A percentile compares a stretch with the other conserved stretches of the same genome.
These are phyloP conservation scores for Drosophila subobscura DNA, from an alignment of 1,140 invertebrate species.

Conservation along the genomic window DNA sequence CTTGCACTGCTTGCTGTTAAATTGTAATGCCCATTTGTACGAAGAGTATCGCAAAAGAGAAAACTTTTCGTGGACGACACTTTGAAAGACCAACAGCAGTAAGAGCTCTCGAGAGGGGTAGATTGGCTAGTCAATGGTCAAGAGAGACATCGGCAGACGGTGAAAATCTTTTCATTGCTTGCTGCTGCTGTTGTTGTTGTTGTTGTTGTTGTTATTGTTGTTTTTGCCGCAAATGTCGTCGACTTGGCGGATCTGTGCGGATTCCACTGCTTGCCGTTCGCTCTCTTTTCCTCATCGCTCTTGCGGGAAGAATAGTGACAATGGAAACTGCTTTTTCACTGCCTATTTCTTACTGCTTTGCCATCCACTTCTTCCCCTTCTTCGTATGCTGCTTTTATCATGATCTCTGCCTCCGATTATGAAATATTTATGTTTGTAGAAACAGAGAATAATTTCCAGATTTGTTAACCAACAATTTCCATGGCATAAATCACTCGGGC, in stretches of 20 bases:
- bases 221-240: slow-evolving; percentile 36
- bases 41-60: slow-evolving; percentile 56
- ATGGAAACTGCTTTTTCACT: slow-evolving; percentile 12
- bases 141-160: slow-evolving; percentile 17
- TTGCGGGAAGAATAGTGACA: slow-evolving; percentile 10
- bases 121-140: slow-evolving; percentile 33
- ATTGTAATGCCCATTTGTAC: no score
- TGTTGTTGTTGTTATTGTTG: slow-evolving; percentile 2
- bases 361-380: no score
- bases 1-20: no score
- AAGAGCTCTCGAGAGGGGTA: slow-evolving; percentile 32
- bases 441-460: slow-evolving; percentile 24
- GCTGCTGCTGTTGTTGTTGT: slow-evolving; percentile 14
- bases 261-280: slow-evolving; percentile 5
- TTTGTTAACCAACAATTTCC: slow-evolving; percentile 25
- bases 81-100: slow-evolving; percentile 51
- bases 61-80: slow-evolving; percentile 72
- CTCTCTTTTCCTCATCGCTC: no score
- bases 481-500: slow-evolving; percentile 54
- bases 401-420: background rate
- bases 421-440: slow-evolving; percentile 1
- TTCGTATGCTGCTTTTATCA: background rate
- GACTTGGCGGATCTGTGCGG: slow-evolving; percentile 37
- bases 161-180: slow-evolving; percentile 38
- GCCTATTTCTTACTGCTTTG: background rate